phyloP scores from a whole-genome alignment of 2,113 vertebrate species.

The Toxotes chatareus region DNA sequence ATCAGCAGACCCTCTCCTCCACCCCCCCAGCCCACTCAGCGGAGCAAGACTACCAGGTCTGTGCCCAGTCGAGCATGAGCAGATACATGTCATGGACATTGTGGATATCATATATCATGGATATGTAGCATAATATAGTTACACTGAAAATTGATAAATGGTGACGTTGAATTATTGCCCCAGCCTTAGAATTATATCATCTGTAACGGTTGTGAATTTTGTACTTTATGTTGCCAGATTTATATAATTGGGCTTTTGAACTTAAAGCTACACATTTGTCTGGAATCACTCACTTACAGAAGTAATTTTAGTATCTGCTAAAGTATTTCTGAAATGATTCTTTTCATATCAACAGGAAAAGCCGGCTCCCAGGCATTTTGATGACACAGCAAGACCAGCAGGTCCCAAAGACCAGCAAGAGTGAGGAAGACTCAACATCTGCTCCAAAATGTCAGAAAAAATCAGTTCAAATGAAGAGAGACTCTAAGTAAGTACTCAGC shows the following conservation, averaged over 20 bases:
- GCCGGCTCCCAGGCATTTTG: not conserved
- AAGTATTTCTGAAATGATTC: constrained; percentile 10
- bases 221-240: not conserved
- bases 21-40: not conserved
- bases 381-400: not conserved
- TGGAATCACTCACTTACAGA: not conserved
- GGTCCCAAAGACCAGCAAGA: constrained; percentile 46
- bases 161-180: not conserved
- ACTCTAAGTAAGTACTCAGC: constrained; percentile 41
- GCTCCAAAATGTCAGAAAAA: not conserved
- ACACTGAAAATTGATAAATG: not conserved
- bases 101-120: no score
- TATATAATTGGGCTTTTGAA: not conserved
- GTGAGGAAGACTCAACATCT: constrained; percentile 46
- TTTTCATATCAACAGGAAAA: constrained; percentile 42
- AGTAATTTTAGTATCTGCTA: not conserved
- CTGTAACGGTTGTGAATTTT: not conserved
- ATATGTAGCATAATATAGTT: no score
- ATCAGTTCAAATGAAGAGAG: constrained; percentile 6
- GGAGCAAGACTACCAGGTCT: constrained; percentile 49
- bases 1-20: not conserved
- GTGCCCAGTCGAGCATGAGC: not conserved
- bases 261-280: not conserved
- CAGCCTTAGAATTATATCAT: not conserved
- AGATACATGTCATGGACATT: not conserved